Conservation (phyloP, 2,113 vertebrate genomes). For the Rhodinocichla rosea region DNA sequence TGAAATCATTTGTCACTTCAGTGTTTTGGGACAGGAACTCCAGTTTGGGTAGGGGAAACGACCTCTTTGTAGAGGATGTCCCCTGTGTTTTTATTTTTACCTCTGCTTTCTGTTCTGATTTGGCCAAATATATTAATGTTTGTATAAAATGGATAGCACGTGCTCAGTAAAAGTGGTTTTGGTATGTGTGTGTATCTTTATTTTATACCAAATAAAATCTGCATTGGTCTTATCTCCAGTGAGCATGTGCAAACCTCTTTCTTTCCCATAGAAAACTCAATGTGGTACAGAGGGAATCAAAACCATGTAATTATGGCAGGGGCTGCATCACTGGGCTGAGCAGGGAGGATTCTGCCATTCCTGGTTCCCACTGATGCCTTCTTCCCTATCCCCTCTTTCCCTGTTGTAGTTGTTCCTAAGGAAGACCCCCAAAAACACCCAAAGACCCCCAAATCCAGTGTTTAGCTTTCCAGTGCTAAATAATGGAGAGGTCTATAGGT, state of each 20-base stretch:
- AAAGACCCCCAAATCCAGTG: background rate
- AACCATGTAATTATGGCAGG: background rate
- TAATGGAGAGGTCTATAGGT: background rate
- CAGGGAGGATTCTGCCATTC: background rate
- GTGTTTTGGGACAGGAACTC: background rate
- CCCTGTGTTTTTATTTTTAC: background rate
- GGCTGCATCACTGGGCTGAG: background rate
- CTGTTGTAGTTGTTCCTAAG: background rate
- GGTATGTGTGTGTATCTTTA: background rate
- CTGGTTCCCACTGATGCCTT: background rate
- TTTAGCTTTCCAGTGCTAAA: background rate
- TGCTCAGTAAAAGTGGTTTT: background rate
- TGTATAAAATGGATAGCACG: background rate
- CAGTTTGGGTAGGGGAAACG: background rate
- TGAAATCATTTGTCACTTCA: background rate
- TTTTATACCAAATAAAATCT: conserved; percentile 37
- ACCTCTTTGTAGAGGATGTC: background rate
- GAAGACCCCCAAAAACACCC: background rate
- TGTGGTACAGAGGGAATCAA: background rate
- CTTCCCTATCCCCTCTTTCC: background rate
- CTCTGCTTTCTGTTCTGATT: background rate
- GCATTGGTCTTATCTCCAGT: background rate
- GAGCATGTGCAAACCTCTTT: background rate
- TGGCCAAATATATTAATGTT: background rate
- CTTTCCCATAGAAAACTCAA: background rate